phyloP scores from a whole-genome alignment of 2,113 vertebrate species.

The Notechis scutatus region DNA sequence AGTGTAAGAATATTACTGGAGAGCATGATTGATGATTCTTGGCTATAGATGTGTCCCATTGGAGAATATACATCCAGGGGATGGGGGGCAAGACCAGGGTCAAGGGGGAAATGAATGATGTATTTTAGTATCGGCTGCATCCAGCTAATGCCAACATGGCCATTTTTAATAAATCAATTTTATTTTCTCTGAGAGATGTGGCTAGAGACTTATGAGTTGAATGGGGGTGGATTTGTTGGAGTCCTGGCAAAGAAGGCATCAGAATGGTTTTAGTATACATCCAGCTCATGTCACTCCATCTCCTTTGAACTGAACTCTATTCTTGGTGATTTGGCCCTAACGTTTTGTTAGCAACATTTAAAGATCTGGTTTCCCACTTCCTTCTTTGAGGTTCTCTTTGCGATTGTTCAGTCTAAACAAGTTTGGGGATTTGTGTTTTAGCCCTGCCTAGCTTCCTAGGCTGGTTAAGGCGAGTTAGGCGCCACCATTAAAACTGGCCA shows the following conservation, averaged over 20 bases:
- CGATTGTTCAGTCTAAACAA: background rate
- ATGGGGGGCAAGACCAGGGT: too few relatives aligned
- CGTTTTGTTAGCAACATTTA: background rate
- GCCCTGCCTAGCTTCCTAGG: background rate
- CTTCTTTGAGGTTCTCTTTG: background rate
- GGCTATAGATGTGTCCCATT: too few relatives aligned
- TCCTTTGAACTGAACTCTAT: background rate
- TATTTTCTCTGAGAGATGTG: too few relatives aligned
- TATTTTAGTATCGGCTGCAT: too few relatives aligned
- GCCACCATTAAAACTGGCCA: background rate
- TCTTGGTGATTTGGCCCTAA: background rate
- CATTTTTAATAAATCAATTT: too few relatives aligned
- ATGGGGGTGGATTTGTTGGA: too few relatives aligned
- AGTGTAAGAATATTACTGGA: too few relatives aligned
- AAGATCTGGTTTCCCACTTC: background rate
- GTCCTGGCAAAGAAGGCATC: background rate
- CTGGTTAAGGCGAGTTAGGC: background rate
- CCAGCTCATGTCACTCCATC: background rate
- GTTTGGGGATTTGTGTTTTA: background rate
- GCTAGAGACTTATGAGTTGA: too few relatives aligned
- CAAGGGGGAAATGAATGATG: too few relatives aligned
- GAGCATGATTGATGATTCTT: too few relatives aligned
- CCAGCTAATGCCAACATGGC: too few relatives aligned
- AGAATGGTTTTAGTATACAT: background rate
- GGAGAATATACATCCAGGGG: too few relatives aligned